Evolutionary conservation across 2,797 vertebrate genomes (phyloP), one percentile per base, ranked within the genome.

Genomic region (Galagoides demidoff): DNA sequence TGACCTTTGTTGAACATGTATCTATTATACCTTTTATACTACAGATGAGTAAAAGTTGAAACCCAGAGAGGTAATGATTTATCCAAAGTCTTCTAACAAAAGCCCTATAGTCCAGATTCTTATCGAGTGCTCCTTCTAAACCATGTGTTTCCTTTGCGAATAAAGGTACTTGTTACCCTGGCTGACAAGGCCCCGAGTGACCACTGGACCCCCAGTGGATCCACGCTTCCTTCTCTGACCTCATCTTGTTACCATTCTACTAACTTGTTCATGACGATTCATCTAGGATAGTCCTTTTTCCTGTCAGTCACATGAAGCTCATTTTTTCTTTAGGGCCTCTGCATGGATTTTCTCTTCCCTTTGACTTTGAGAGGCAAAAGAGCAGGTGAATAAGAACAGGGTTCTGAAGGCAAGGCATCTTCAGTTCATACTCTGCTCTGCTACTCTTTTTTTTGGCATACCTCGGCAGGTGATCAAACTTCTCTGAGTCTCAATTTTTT

Each of bases 51-150:
- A 83, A 71, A 87, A 55, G 12, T 29, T 93, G 43, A 89, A 93
- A 78, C 73, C 1, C 10, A 96, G 19, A 95, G 16, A 96, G n/a
- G 74, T 45, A 85, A 74, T 90, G 68, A 34, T 93, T 61, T 94
- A 20, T n/a, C 55, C 57, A 39, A 49, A 83, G 16, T 66, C 11
- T 31, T 66, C 31, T 78, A 57, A 77, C 73, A 89, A 77, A 8
- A 94, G 84, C 4, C 4, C 16, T 22, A 22, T 2, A 22, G 63
- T 83, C n/a, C 7, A 13, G 16, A 81, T 63, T 94, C 31, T 64
- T 79, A 86, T 45, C 8, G 52, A 87, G 1, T 25, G 55, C 16
- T 78, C 25, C 39, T 81, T 86, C 1, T 83, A 37, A 79, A 68
- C 2, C 5, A 34, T 70, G 8, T 27, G 34, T 79, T 90, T 68